Evolutionary conservation across 2,797 vertebrate genomes (phyloP).

Genomic region (Sebastes matsubarae): DNA sequence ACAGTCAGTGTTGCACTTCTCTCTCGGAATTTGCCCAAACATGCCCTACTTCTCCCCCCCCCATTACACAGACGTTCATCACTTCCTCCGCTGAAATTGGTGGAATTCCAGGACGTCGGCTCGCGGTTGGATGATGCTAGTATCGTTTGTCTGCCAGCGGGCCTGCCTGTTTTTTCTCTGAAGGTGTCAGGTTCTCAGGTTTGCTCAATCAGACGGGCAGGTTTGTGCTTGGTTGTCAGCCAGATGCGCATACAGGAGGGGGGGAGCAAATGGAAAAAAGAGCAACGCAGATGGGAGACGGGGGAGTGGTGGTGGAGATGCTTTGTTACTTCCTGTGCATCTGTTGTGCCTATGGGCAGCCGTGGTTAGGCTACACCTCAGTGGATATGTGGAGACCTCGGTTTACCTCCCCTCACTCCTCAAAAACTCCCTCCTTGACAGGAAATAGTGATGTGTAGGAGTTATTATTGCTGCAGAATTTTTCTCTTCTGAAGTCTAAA

Average conservation of each 20-base stretch:
- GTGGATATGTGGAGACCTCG: conserved; percentile 22
- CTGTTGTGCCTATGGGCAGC: conserved; percentile 21
- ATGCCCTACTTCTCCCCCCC: conserved; percentile 34
- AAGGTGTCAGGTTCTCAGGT: conserved; percentile 66
- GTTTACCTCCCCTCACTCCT: conserved; percentile 18
- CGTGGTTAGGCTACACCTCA: conserved; percentile 9
- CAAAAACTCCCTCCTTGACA: conserved; percentile 11
- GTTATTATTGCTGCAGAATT: conserved; percentile 1
- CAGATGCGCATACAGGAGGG: conserved; percentile 23
- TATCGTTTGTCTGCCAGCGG: conserved; percentile 67
- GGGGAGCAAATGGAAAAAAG: conserved; percentile 4
- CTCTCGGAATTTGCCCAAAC: conserved; percentile 59
- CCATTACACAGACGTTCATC: conserved; percentile 35
- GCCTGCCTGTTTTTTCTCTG: conserved; percentile 60
- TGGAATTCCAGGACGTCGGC: conserved; percentile 71
- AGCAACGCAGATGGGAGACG: conserved; percentile 11
- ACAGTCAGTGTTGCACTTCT: conserved; percentile 44
- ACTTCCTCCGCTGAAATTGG: conserved; percentile 72
- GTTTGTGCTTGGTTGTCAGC: conserved; percentile 54
- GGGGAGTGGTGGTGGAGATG: not conserved
- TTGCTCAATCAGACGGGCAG: conserved; percentile 63
- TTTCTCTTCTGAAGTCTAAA: not conserved
- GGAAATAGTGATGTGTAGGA: conserved; percentile 30
- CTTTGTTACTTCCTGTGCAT: conserved; percentile 38
- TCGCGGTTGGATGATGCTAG: conserved; percentile 56